These are phyloP conservation scores for Tupaia chinensis DNA, from an alignment of 2,113 vertebrate species.

Conservation along the genomic window DNA sequence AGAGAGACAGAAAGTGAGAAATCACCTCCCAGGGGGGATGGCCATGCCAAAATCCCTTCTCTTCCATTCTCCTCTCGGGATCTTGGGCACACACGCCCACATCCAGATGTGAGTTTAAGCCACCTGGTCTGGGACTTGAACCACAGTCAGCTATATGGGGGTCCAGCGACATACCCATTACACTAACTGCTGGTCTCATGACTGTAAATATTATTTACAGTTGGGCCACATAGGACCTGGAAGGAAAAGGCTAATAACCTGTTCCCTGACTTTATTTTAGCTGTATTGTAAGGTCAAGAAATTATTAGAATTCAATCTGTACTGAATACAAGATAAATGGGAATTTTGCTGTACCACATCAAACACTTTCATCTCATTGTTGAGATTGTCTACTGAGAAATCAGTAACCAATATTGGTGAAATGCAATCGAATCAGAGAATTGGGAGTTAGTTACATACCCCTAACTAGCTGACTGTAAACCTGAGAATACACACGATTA, in stretches of 20 bases:
- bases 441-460: neutral
- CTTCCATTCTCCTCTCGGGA: too few species aligned
- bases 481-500: neutral
- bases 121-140: too few species aligned
- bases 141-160: too few species aligned
- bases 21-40: too few species aligned
- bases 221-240: neutral
- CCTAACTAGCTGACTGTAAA: neutral
- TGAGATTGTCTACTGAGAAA: neutral
- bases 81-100: too few species aligned
- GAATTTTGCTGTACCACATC: neutral
- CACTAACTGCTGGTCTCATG: too few species aligned
- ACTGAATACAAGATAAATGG: neutral
- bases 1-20: too few species aligned
- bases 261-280: neutral
- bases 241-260: neutral
- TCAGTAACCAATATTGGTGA: neutral
- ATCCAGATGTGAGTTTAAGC: too few species aligned
- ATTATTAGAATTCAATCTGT: constrained; percentile 44
- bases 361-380: neutral
- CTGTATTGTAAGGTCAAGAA: neutral
- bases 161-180: too few species aligned
- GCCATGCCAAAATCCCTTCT: too few species aligned
- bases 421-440: neutral
- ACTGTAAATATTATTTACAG: neutral